Conservation (phyloP, 2,113 vertebrate species). For the Heterochromis multidens region DNA sequence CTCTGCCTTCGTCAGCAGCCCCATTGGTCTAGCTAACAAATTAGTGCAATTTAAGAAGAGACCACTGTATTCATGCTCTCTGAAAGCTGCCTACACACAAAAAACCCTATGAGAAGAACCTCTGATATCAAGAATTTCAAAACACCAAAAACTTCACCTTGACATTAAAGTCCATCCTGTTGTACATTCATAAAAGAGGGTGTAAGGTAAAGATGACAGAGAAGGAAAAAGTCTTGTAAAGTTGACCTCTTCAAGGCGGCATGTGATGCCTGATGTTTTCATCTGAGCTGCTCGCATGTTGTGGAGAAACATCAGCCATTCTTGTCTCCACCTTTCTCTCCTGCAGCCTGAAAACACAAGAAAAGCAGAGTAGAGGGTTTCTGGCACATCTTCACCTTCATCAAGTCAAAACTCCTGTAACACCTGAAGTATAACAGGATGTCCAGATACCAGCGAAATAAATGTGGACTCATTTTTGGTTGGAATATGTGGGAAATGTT, state of each 20-base stretch:
- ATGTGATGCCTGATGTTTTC: neutral
- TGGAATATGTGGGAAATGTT: neutral
- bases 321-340: constrained; percentile 73
- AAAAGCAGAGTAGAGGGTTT: neutral
- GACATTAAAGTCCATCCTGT: constrained; percentile 50
- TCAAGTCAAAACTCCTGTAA: no score
- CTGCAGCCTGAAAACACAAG: constrained; percentile 53
- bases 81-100: constrained; percentile 71
- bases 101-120: constrained; percentile 47
- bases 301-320: constrained; percentile 40
- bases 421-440: neutral
- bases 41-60: constrained; percentile 76
- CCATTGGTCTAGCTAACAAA: constrained; percentile 61
- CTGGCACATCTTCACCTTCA: neutral
- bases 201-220: constrained; percentile 37
- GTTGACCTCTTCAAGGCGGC: constrained; percentile 15
- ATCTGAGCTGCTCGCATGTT: constrained; percentile 3
- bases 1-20: constrained; percentile 42
- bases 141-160: constrained; percentile 41
- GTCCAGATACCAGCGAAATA: neutral
- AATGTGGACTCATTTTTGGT: neutral
- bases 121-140: constrained; percentile 41
- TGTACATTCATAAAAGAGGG: constrained; percentile 72
- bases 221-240: constrained; percentile 23
- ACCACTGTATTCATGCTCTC: constrained; percentile 61